These are phyloP conservation scores for Beroe forskalii DNA, from an alignment of 37 sponge, comb jelly and placozoan species.

Conservation along the genomic window DNA sequence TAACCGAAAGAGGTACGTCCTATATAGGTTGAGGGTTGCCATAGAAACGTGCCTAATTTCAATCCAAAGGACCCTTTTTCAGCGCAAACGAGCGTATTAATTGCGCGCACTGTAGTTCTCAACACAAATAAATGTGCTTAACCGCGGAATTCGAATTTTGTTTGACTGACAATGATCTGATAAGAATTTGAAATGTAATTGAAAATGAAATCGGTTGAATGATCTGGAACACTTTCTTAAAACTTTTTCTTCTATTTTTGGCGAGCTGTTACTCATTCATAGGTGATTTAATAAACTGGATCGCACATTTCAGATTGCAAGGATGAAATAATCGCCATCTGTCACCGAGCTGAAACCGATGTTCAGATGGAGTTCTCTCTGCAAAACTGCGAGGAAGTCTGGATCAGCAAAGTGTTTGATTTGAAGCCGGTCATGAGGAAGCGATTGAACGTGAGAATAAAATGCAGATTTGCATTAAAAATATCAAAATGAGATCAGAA, in stretches of 20 bases:
- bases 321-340: constrained; percentile 71
- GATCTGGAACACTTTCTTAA: too few species aligned
- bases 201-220: too few species aligned
- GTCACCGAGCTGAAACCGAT: constrained; percentile 81
- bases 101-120: not conserved
- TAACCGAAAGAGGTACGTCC: not conserved
- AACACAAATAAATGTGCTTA: not conserved
- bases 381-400: constrained; percentile 91
- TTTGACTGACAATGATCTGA: not conserved
- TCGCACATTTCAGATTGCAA: constrained; percentile 52
- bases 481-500: too few species aligned
- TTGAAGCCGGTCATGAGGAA: constrained; percentile 63
- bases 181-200: not conserved
- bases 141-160: not conserved
- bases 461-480: too few species aligned
- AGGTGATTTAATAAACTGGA: too few species aligned
- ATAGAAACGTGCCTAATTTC: not conserved
- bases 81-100: not conserved
- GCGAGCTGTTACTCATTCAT: too few species aligned
- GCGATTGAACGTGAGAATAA: constrained; percentile 21
- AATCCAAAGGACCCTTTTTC: not conserved
- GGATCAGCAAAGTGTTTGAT: constrained; percentile 83
- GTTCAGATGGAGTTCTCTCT: constrained; percentile 82
- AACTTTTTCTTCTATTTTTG: too few species aligned
- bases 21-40: not conserved